Evolutionary conservation across 30 jellyfish, hydroid and myxozoan species (phyloP).

Genomic region (Catostylus mosaicus): DNA sequence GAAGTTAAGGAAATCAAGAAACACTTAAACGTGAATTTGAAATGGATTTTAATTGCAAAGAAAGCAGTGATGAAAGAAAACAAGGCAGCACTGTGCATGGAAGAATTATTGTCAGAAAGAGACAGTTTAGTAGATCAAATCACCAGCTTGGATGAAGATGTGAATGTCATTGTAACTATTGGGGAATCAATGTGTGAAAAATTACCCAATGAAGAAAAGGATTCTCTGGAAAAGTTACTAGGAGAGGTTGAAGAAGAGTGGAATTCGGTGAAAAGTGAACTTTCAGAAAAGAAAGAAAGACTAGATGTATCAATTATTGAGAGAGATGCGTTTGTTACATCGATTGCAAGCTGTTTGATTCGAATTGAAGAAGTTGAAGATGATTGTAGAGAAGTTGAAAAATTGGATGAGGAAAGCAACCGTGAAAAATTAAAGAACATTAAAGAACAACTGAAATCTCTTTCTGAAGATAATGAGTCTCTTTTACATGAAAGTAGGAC

Average conservation of each 20-base stretch:
- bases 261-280: slow-evolving; percentile 37
- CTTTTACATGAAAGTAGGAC: not conserved
- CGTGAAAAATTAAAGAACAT: not conserved
- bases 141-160: slow-evolving; percentile 52
- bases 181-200: slow-evolving; percentile 54
- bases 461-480: slow-evolving; percentile 37
- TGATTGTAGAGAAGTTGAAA: not conserved
- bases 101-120: slow-evolving; percentile 49
- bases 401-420: not conserved
- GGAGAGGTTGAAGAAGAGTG: slow-evolving; percentile 24
- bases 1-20: slow-evolving; percentile 31
- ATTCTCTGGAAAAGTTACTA: not conserved
- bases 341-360: slow-evolving; percentile 33
- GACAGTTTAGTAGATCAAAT: slow-evolving; percentile 25
- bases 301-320: slow-evolving; percentile 63
- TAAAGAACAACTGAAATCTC: slow-evolving; percentile 1
- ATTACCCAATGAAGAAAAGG: slow-evolving; percentile 30
- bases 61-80: slow-evolving; percentile 46
- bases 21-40: slow-evolving; percentile 31
- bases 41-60: slow-evolving; percentile 63
- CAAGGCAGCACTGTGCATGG: slow-evolving; percentile 42
- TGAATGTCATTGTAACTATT: not conserved
- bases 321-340: slow-evolving; percentile 41
- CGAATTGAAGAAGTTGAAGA: slow-evolving; percentile 39
- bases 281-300: slow-evolving; percentile 31